Conservation (phyloP, 1,140 invertebrate genomes). For the Phymorhynchus buccinoides region DNA sequence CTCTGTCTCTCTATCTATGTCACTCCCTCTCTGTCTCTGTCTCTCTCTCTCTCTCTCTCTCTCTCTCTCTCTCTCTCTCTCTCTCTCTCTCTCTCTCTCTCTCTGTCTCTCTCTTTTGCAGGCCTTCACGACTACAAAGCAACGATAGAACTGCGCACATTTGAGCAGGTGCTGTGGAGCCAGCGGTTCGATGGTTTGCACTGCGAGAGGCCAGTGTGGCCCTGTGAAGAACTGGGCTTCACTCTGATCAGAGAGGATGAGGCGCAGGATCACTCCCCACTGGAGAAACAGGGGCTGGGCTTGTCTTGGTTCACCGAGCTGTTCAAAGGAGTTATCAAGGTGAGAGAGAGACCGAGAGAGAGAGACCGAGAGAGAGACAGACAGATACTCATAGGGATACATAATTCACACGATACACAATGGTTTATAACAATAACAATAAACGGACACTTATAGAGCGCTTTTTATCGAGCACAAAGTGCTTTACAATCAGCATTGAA, state of each 20-base stretch:
- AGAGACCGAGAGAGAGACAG: too few relatives aligned
- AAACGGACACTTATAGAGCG: too few relatives aligned
- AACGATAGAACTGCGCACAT: slow-evolving; percentile 15
- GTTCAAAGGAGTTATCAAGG: slow-evolving; percentile 51
- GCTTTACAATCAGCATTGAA: too few relatives aligned
- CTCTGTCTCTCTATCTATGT: not conserved
- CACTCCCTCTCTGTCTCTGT: not conserved
- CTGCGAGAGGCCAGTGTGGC: not conserved
- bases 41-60: not conserved
- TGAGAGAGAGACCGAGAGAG: slow-evolving; percentile 29
- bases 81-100: too few relatives aligned
- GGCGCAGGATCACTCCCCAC: slow-evolving; percentile 35
- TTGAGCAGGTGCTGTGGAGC: slow-evolving; percentile 26
- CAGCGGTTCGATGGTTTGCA: slow-evolving; percentile 29
- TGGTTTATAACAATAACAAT: too few relatives aligned
- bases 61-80: not conserved
- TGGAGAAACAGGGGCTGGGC: slow-evolving; percentile 38
- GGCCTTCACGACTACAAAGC: slow-evolving; percentile 34
- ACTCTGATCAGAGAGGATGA: slow-evolving; percentile 36
- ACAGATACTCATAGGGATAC: too few relatives aligned
- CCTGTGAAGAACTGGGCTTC: slow-evolving; percentile 18
- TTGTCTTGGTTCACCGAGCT: slow-evolving; percentile 54
- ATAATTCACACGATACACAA: too few relatives aligned
- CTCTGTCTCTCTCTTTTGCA: not conserved
- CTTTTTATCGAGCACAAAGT: too few relatives aligned